phyloP scores from a whole-genome alignment of 2,888 invertebrate genomes.

The Acanthacorydalis orientalis region DNA sequence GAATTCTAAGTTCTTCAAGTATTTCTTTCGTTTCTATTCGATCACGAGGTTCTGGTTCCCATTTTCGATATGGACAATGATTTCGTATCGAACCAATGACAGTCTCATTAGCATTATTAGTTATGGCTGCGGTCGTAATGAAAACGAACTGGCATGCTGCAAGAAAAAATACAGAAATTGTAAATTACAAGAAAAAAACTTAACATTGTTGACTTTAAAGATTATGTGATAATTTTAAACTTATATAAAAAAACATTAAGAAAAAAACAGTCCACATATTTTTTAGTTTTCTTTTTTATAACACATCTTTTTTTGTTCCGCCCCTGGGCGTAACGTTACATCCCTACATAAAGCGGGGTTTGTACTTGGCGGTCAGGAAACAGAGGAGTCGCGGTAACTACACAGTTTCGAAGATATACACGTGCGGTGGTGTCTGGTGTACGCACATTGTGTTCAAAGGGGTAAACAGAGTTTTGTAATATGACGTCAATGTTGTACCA shows the following conservation, averaged over 20 bases:
- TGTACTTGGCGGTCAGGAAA: conserved; percentile 2
- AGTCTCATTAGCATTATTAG: not conserved
- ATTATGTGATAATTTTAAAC: too few relatives aligned
- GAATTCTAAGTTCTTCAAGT: conserved; percentile 25
- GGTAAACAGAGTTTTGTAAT: conserved; percentile 4
- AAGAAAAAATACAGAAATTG: not conserved
- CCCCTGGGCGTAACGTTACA: not conserved
- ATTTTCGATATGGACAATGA: conserved; percentile 20
- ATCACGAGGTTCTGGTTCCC: conserved; percentile 23
- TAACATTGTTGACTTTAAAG: too few relatives aligned
- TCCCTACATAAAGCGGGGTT: conserved; percentile 3
- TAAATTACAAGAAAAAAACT: too few relatives aligned
- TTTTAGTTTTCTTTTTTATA: too few relatives aligned
- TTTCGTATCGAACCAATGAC: conserved; percentile 19
- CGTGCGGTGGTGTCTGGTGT: not conserved
- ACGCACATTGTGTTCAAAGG: conserved; percentile 1
- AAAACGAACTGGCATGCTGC: not conserved
- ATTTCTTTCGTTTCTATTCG: conserved; percentile 25
- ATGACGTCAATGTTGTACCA: conserved; percentile 11
- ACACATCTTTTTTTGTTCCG: not conserved
- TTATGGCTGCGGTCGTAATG: not conserved
- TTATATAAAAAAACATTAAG: too few relatives aligned
- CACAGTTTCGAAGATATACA: not conserved
- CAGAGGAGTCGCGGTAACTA: not conserved
- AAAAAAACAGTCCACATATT: too few relatives aligned